Evolutionary conservation across 1,140 invertebrate genomes (phyloP).

Genomic region (Dendroctonus valens): DNA sequence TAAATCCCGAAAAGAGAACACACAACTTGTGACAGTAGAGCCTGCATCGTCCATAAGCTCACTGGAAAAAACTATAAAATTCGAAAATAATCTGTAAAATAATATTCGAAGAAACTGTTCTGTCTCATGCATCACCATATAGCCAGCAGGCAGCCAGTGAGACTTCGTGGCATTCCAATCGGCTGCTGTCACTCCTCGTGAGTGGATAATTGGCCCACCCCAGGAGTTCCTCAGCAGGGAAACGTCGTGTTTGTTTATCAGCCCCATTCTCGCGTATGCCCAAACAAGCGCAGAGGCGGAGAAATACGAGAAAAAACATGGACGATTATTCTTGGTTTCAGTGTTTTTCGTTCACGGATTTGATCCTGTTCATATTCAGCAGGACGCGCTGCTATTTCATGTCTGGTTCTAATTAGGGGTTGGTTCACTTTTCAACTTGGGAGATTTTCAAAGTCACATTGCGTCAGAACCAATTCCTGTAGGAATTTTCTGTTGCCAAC

Average conservation of each 20-base stretch:
- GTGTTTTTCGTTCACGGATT: not conserved
- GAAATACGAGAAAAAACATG: not conserved
- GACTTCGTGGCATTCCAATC: conserved; percentile 46
- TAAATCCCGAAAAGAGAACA: no score
- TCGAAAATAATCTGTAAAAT: conserved; percentile 24
- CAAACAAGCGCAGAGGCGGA: conserved; percentile 19
- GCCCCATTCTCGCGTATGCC: conserved; percentile 22
- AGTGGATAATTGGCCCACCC: conserved; percentile 52
- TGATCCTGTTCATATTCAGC: conserved; percentile 1
- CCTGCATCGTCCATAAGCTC: no score
- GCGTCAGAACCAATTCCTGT: no score
- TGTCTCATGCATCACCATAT: conserved; percentile 44
- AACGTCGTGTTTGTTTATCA: conserved; percentile 49
- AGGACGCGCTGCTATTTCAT: no score
- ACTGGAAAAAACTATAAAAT: conserved; percentile 11
- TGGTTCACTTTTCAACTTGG: no score
- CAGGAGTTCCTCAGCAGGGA: conserved; percentile 43
- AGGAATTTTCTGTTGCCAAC: no score
- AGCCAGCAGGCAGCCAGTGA: conserved; percentile 39
- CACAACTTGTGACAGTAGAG: no score
- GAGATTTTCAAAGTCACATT: no score
- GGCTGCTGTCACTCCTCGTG: conserved; percentile 51
- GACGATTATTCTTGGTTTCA: no score
- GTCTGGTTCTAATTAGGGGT: no score
- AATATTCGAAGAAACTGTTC: conserved; percentile 24